These are phyloP conservation scores for Thalassaphorura encarpata DNA, from an alignment of 1,140 invertebrate genomes.

Conservation along the genomic window DNA sequence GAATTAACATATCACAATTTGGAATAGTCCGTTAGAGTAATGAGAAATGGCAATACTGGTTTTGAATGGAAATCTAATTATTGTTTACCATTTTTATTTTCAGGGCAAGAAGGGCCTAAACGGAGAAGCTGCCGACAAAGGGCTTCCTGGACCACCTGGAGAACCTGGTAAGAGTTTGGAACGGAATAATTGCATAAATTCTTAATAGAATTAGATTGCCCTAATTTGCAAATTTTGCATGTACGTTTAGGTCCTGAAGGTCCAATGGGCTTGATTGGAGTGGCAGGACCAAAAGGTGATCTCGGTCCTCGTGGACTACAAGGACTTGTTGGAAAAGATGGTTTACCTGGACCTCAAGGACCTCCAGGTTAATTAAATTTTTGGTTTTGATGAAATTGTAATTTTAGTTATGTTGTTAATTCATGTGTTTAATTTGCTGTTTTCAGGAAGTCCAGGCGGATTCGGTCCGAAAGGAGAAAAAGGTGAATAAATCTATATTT, in stretches of 20 bases:
- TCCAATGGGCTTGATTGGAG: constrained; percentile 15
- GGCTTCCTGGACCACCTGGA: constrained; percentile 42
- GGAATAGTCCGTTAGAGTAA: too few relatives aligned
- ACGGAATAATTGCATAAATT: too few relatives aligned
- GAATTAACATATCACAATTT: too few relatives aligned
- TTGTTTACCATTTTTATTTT: constrained; percentile 15
- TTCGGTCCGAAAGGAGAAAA: constrained; percentile 77
- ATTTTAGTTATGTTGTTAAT: too few relatives aligned
- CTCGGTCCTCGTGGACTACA: constrained; percentile 46
- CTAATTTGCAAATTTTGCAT: too few relatives aligned
- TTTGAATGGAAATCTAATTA: too few relatives aligned
- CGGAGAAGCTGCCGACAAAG: constrained; percentile 40
- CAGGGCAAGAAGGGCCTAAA: constrained; percentile 42
- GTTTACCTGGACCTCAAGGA: constrained; percentile 52
- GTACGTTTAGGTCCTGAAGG: constrained; percentile 36
- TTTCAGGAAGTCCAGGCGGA: constrained; percentile 43
- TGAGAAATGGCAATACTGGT: too few relatives aligned
- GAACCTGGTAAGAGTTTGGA: too few relatives aligned
- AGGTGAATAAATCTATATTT: constrained; percentile 40
- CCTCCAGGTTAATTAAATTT: constrained; percentile 40
- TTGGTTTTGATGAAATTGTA: too few relatives aligned
- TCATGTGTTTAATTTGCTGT: neutral
- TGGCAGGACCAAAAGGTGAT: constrained; percentile 40
- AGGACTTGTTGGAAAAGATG: constrained; percentile 48
- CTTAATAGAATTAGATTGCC: too few relatives aligned